Evolutionary conservation across 2,113 vertebrate genomes (phyloP), one percentile per base, ranked within the genome.

Genomic region (Quiscalus mexicanus): DNA sequence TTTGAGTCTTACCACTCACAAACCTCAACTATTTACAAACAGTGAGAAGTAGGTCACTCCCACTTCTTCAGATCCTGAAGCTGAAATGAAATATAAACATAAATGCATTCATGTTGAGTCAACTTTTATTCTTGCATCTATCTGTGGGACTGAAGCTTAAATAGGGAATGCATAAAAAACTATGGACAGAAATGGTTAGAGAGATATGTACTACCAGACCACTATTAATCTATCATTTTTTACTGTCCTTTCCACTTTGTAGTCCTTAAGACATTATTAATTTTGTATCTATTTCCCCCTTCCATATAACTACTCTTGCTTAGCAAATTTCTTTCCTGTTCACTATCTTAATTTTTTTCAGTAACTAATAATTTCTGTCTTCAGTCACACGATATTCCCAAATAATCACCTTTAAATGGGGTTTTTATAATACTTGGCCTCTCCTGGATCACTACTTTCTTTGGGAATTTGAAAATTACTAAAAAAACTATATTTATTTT

Each of bases 1-100:
- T 83, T 86, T 64, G 68, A 81, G 49, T 77, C 42, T 90, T 70
- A 47, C 27, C 92, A 55, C 75, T 96, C 49, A 71, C 56, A 69
- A 81, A 31, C 24, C 25, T 76, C 89, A 84, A 58, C 79, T 95
- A 96, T 97, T 97, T 97, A 97, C 94, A 96, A 96, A 96, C 93
- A 96, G 22, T 74, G 74, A 67, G 92, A 97, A 97, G 89, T 96
- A 94, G 92, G 93, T 94, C 85, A 90, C 87, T 92, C 95, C 85
- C 64, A 94, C 94, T 80, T 93, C 81, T 95, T 94, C 82, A 95
- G n/a, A 90, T 90, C 41, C 41, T 87, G 45, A 81, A 86, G 39
- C 55, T 90, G 82, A 70, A 92, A 87, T 42, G 47, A 90, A 68
- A 25, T 88, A 67, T 80, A 93, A 94, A 88, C 68, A 88, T 19